phyloP scores from a whole-genome alignment of 2,113 vertebrate genomes.

The Myrmecobius fasciatus region DNA sequence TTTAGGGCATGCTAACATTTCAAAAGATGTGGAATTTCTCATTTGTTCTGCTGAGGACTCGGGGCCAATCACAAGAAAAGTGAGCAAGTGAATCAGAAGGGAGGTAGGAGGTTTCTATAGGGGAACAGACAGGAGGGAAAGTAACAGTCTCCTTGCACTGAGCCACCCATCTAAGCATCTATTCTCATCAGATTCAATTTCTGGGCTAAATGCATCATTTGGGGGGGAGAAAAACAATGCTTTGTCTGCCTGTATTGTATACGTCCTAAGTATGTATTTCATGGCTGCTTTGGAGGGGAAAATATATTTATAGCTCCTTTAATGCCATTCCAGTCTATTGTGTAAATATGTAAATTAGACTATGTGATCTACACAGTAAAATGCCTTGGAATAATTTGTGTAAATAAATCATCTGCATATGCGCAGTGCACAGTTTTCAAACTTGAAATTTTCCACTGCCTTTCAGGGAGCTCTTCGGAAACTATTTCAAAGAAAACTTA shows the following conservation, averaged over 20 bases:
- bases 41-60: slow-evolving; percentile 55
- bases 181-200: neutral
- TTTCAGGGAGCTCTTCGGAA: neutral
- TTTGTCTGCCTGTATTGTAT: neutral
- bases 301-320: slow-evolving; percentile 56
- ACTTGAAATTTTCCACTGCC: neutral
- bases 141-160: neutral
- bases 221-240: neutral
- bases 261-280: slow-evolving; percentile 13
- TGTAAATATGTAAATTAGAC: slow-evolving; percentile 62
- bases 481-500: neutral
- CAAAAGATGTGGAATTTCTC: slow-evolving; percentile 28
- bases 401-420: slow-evolving; percentile 50
- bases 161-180: fast-evolving
- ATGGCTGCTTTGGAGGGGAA: slow-evolving; percentile 51
- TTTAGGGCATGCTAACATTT: slow-evolving; percentile 39
- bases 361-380: slow-evolving; percentile 50
- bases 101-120: neutral
- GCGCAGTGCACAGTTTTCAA: neutral
- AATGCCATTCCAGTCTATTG: slow-evolving; percentile 61
- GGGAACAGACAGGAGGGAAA: slow-evolving; percentile 12
- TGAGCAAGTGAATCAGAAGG: slow-evolving; percentile 1
- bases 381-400: slow-evolving; percentile 48
- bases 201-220: neutral
- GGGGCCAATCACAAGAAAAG: slow-evolving; percentile 51